Conservation (phyloP, 2,797 vertebrate genomes). For the Novumbra hubbsi region DNA sequence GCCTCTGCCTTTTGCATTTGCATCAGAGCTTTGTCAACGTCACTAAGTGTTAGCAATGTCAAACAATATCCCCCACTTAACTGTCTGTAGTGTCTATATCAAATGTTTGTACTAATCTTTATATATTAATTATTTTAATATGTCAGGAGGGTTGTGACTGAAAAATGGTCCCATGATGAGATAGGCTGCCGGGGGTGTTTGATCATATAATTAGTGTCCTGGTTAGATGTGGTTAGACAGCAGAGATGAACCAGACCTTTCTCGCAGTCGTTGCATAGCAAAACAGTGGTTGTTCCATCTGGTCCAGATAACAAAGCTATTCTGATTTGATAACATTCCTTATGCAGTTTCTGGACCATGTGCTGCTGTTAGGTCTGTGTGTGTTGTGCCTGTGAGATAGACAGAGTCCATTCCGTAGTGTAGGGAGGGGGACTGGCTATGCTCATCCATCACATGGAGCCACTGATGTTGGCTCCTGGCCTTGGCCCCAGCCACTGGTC, state of each 20-base stretch:
- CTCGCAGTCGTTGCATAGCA: slow-evolving; percentile 23
- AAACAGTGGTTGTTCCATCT: slow-evolving; percentile 46
- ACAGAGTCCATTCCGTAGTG: slow-evolving; percentile 52
- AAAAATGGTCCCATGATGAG: background rate
- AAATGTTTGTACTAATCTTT: no score
- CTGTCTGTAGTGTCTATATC: no score
- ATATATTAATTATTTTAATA: no score
- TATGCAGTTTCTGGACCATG: slow-evolving; percentile 48
- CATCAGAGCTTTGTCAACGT: no score
- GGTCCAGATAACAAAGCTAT: slow-evolving; percentile 49
- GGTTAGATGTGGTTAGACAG: background rate
- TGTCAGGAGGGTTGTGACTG: no score
- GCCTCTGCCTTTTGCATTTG: no score
- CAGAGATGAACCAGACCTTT: slow-evolving; percentile 15
- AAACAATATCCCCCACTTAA: no score
- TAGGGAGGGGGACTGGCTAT: slow-evolving; percentile 48
- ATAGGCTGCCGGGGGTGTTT: background rate
- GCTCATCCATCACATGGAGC: slow-evolving; percentile 52
- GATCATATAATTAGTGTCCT: slow-evolving; percentile 20
- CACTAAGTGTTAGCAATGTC: no score
- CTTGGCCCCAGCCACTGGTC: background rate
- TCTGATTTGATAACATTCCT: slow-evolving; percentile 50
- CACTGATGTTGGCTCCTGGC: background rate
- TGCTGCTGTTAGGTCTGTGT: slow-evolving; percentile 22
- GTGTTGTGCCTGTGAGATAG: slow-evolving; percentile 32